phyloP scores from a whole-genome alignment of 2,797 vertebrate genomes.

The Sebastiscus tertius region DNA sequence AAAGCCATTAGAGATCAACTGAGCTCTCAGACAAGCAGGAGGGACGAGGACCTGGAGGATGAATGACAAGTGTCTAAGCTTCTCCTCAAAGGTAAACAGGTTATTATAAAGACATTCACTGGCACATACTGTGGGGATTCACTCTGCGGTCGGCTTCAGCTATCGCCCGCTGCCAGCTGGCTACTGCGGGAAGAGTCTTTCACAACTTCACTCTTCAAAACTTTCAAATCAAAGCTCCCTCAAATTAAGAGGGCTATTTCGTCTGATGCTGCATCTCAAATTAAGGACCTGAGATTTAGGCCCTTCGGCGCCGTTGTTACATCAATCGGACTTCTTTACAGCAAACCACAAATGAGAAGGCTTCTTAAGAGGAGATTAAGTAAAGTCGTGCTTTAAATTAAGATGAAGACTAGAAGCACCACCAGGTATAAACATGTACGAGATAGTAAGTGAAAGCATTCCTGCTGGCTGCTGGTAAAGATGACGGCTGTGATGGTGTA shows the following conservation, averaged over 20 bases:
- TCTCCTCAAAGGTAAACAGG: constrained; percentile 54
- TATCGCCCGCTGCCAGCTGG: constrained; percentile 18
- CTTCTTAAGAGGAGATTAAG: constrained; percentile 45
- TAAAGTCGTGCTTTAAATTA: constrained; percentile 51
- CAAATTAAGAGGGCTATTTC: constrained; percentile 55
- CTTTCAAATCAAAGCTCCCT: constrained; percentile 56
- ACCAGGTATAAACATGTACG: background rate
- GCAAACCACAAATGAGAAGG: constrained; percentile 53
- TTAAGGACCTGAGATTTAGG: constrained; percentile 58
- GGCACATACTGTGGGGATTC: constrained; percentile 25
- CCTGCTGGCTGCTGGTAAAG: background rate
- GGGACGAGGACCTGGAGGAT: constrained; percentile 36
- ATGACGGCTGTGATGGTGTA: background rate
- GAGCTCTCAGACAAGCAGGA: constrained; percentile 37
- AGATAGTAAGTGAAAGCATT: background rate
- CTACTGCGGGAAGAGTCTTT: constrained; percentile 37
- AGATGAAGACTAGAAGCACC: constrained; percentile 23
- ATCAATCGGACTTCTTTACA: constrained; percentile 47
- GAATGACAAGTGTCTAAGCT: constrained; percentile 48
- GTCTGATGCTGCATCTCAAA: constrained; percentile 62
- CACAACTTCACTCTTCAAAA: constrained; percentile 38
- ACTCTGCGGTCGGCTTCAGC: constrained; percentile 25
- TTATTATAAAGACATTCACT: constrained; percentile 43
- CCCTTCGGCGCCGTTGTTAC: constrained; percentile 45
- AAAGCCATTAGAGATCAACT: constrained; percentile 70